Evolutionary conservation across 2,113 vertebrate genomes (phyloP).

Genomic region (Chaetodon trifascialis): DNA sequence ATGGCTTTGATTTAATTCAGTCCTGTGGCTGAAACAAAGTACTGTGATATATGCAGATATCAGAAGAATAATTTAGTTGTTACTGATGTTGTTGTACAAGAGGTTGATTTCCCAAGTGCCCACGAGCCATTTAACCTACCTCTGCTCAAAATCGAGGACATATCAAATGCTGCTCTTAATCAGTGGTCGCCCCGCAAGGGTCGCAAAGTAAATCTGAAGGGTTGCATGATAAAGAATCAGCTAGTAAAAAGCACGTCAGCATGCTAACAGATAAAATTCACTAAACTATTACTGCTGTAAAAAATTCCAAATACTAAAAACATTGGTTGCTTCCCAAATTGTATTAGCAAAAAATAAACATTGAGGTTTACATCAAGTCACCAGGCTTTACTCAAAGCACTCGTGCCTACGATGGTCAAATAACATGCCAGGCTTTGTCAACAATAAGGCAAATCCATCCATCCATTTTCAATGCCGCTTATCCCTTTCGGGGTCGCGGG

Average conservation of each 20-base stretch:
- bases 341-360: neutral
- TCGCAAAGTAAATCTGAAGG: neutral
- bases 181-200: neutral
- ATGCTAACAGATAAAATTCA: neutral
- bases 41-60: conserved; percentile 10
- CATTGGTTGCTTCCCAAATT: neutral
- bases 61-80: conserved; percentile 10
- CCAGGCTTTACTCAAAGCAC: neutral
- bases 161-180: conserved; percentile 5
- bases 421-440: neutral
- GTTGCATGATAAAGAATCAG: neutral
- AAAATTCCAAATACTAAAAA: neutral
- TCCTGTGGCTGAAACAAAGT: conserved; percentile 16
- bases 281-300: neutral
- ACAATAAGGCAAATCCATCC: neutral
- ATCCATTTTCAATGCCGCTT: no score
- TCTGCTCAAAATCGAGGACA: neutral
- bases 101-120: neutral
- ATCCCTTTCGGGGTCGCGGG: no score
- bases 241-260: neutral
- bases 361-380: neutral
- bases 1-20: conserved; percentile 36
- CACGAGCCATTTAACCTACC: neutral
- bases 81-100: neutral
- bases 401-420: neutral